A percentile compares a stretch with the other conserved stretches of the same genome.
phyloP scores from a whole-genome alignment of 2,888 invertebrate species.

The Sisyra nigra region DNA sequence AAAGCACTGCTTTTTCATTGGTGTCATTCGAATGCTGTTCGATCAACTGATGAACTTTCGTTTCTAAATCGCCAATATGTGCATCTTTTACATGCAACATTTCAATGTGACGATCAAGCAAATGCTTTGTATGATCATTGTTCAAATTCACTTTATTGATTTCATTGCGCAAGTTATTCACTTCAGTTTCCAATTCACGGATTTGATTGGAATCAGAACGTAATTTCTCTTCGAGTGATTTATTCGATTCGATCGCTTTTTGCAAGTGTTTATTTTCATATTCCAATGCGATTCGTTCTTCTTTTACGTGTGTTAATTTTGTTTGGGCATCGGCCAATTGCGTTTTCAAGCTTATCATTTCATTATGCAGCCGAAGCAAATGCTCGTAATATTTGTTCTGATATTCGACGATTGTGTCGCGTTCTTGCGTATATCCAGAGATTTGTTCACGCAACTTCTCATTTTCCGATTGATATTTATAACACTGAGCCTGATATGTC shows the following conservation, averaged over 20 bases:
- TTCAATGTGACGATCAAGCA: not conserved
- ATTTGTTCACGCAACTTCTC: not conserved
- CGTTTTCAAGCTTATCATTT: not conserved
- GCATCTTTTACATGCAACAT: not conserved
- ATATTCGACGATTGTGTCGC: conserved; percentile 1
- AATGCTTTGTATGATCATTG: not conserved
- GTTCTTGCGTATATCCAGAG: not conserved
- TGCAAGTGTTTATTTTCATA: not conserved
- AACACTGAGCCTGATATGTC: not conserved
- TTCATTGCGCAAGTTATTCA: not conserved
- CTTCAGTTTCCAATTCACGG: not conserved
- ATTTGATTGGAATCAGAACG: not conserved
- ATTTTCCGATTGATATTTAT: not conserved
- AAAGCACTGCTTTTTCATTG: not conserved
- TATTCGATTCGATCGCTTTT: not conserved
- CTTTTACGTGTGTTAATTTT: not conserved
- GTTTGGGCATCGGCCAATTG: no score
- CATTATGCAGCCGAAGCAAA: not conserved
- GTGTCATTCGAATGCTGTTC: not conserved
- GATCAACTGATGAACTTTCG: not conserved
- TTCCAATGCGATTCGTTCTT: not conserved
- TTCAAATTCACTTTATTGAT: not conserved
- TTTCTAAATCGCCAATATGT: not conserved
- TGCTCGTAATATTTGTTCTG: conserved; percentile 2
- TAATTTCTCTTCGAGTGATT: not conserved